Percentiles rank a stretch among this genome's conserved stretches.
These are phyloP conservation scores for Oasisia sp. DNA, from an alignment of 2,888 invertebrate genomes.

Conservation along the genomic window DNA sequence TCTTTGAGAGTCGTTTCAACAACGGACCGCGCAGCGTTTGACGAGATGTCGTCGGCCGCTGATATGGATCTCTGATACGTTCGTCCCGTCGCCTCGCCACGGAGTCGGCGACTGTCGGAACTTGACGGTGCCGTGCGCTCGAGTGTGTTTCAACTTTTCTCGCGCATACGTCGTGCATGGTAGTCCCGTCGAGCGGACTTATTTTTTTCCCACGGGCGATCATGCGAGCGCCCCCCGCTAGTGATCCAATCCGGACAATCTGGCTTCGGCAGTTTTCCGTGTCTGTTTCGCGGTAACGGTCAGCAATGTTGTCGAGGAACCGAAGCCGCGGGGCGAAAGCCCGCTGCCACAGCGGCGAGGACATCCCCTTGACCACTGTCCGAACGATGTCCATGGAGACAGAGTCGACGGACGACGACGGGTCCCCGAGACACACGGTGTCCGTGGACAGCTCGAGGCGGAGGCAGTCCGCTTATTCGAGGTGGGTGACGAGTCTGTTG, in stretches of 20 bases:
- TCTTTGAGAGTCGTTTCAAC: background rate
- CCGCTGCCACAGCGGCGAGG: background rate
- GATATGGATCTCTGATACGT: background rate
- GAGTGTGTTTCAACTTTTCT: constrained; percentile 7
- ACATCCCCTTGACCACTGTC: background rate
- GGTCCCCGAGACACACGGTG: background rate
- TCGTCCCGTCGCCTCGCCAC: background rate
- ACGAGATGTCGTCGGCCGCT: background rate
- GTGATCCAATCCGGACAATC: background rate
- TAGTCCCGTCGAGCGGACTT: background rate
- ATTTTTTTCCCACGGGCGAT: background rate
- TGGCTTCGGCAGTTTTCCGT: background rate
- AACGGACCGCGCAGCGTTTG: background rate
- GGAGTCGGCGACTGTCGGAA: background rate
- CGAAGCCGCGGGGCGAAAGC: background rate
- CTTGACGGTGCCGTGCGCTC: background rate
- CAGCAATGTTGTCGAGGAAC: background rate
- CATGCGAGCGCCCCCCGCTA: background rate
- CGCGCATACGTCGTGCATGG: background rate
- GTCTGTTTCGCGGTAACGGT: background rate
- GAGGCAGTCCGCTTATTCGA: background rate
- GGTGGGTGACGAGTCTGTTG: background rate
- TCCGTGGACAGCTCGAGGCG: background rate
- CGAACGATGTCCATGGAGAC: background rate
- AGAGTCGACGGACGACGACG: background rate